These are phyloP conservation scores for Saguinus imperator DNA, from an alignment of 2,113 vertebrate genomes.

Conservation along the genomic window DNA sequence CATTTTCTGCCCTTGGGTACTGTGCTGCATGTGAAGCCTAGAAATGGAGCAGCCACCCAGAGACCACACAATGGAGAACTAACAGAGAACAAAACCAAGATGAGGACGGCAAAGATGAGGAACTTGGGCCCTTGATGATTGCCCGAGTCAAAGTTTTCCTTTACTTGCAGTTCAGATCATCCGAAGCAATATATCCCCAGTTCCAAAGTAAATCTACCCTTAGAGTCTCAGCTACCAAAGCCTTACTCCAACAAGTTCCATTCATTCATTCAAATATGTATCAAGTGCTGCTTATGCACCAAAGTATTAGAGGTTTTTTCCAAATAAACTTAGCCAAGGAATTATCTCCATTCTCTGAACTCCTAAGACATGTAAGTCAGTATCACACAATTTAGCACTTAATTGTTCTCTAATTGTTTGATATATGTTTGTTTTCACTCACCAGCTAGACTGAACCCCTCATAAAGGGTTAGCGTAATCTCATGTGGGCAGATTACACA, in stretches of 20 bases:
- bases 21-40: background rate
- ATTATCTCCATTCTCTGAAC: background rate
- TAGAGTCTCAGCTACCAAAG: background rate
- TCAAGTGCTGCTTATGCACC: background rate
- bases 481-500: background rate
- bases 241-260: background rate
- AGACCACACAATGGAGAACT: background rate
- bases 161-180: background rate
- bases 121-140: fast-evolving
- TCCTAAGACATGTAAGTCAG: background rate
- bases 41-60: background rate
- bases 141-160: background rate
- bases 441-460: background rate
- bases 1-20: background rate
- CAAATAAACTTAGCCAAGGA: background rate
- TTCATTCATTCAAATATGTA: background rate
- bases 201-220: background rate
- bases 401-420: background rate
- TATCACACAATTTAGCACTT: background rate
- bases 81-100: background rate
- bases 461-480: background rate
- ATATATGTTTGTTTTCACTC: background rate
- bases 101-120: background rate
- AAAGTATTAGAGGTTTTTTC: background rate
- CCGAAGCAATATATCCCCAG: background rate